phyloP scores from a whole-genome alignment of 2,113 vertebrate genomes.

The Natator depressus region DNA sequence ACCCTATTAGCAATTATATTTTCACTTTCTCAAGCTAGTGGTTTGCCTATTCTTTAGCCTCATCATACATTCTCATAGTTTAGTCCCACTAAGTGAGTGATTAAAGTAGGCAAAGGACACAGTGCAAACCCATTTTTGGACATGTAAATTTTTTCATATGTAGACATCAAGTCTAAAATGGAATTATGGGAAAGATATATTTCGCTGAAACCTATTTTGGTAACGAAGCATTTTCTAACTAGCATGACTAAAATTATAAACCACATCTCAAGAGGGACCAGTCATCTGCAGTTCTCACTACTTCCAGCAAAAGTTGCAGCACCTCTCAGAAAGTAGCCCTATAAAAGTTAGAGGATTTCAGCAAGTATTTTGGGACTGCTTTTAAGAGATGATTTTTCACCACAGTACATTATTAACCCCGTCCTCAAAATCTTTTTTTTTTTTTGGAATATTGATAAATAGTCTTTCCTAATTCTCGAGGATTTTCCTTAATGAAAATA shows the following conservation, averaged over 20 bases:
- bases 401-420: not conserved
- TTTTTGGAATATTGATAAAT: not conserved
- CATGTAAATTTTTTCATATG: not conserved
- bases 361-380: not conserved
- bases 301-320: not conserved
- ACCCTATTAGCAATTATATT: not conserved
- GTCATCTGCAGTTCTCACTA: not conserved
- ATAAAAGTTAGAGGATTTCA: not conserved
- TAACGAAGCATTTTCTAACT: not conserved
- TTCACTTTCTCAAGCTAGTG: not conserved
- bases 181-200: not conserved
- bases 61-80: not conserved
- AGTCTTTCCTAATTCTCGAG: not conserved
- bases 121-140: not conserved
- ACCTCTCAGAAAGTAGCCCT: not conserved
- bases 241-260: not conserved
- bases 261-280: not conserved
- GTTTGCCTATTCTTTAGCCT: not conserved
- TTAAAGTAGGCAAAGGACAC: not conserved
- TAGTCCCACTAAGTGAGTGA: not conserved
- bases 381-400: not conserved
- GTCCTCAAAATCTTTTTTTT: not conserved
- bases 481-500: not conserved
- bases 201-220: not conserved
- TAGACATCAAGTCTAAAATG: not conserved